Evolutionary conservation across 2,888 invertebrate species (phyloP), one percentile per base, ranked within the genome.

Genomic region (Hypomecis atomaria): DNA sequence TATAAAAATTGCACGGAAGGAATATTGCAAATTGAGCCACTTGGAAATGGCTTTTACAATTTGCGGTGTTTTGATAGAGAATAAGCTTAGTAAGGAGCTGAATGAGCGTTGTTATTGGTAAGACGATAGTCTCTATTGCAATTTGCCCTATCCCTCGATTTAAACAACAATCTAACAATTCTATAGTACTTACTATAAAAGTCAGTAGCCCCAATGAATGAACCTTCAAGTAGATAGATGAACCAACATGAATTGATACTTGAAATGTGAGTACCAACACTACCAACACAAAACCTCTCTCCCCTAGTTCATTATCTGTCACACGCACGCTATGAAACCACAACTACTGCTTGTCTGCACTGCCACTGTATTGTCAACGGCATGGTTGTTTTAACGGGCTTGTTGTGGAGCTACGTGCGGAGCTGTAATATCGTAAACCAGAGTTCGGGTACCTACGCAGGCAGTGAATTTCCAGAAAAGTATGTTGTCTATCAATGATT

Each of bases 251-350:
- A n/a, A 11, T 8, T 4, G 37, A 10, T 37, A 44, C 48, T 49
- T 40, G 45, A 62, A 62, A 59, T 49, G 40, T 50, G 23, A 23
- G 23, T 23, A 23, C 23, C 23, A 49, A 44, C 44, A 49, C 38
- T n/a, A 42, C 9, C 58, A 33, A 43, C 48, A 59, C 56, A 52
- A 40, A 57, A 48, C 60, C 56, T 33, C 60, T 57, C 52, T 53
- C 65, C 65, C 65, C 65, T 52, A 60, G 60, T 48, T 65, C 65
- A 65, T 65, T 60, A 59, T 53, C 48, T 59, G 40, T 50, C 55
- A 55, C 42, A 64, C 44, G 55, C 55, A 56, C 36, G 56, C 34
- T 52, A 47, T 56, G 43, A 59, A 37, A 5, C 52, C 45, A 23
- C 23, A 23, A 3, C 23, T 34, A 23, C 33, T n/a, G 52, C 42